Conservation (phyloP, 2,113 vertebrate genomes). For the Probosciger aterrimus region DNA sequence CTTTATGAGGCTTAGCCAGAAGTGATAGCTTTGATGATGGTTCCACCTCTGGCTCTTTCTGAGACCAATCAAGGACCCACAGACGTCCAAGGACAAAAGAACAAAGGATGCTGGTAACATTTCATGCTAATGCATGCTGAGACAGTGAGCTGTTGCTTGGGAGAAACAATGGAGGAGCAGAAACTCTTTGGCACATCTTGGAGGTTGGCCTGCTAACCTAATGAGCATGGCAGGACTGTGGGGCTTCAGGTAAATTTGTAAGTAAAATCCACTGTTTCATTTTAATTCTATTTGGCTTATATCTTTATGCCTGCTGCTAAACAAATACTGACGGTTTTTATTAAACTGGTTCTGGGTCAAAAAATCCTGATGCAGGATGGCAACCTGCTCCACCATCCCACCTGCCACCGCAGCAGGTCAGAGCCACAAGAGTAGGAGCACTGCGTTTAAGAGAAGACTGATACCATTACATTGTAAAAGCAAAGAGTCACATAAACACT, state of each 20-base stretch:
- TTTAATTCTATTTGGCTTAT: background rate
- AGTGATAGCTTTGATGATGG: constrained; percentile 50
- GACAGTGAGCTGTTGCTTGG: background rate
- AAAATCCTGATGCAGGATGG: background rate
- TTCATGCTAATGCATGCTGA: background rate
- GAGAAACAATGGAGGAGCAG: background rate
- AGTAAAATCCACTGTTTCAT: background rate
- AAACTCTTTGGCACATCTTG: background rate
- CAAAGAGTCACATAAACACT: background rate
- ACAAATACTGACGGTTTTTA: background rate
- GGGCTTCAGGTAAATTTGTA: background rate
- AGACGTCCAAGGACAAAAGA: constrained; percentile 32
- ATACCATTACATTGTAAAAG: background rate
- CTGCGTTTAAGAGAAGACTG: background rate
- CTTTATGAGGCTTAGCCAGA: constrained; percentile 34
- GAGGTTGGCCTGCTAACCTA: background rate
- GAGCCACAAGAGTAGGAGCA: background rate
- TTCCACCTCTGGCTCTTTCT: constrained; percentile 32
- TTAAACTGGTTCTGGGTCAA: background rate
- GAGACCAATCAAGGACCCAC: background rate
- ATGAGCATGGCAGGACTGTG: rapidly evolving
- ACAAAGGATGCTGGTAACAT: background rate
- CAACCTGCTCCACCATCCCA: background rate
- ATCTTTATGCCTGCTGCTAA: background rate
- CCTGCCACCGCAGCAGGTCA: rapidly evolving